A percentile compares a stretch with the other conserved stretches of the same genome.
These are phyloP conservation scores for Dicrurus megarhynchus DNA, from an alignment of 2,113 vertebrate species.

Conservation along the genomic window DNA sequence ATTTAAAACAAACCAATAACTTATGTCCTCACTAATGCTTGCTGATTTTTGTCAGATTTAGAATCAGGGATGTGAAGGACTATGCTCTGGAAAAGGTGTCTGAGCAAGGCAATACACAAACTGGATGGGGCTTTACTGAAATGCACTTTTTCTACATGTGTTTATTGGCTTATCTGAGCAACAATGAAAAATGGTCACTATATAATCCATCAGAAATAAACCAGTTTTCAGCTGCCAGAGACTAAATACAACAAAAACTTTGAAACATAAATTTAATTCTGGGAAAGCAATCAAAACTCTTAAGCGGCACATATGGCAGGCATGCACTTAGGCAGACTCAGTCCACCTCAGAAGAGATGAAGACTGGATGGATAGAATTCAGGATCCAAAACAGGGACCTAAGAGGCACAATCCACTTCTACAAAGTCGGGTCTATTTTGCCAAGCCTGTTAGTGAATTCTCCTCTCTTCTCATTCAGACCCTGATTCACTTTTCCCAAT, in stretches of 20 bases:
- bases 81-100: background rate
- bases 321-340: background rate
- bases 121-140: background rate
- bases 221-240: background rate
- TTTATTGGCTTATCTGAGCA: background rate
- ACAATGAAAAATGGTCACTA: background rate
- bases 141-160: background rate
- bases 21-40: background rate
- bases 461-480: background rate
- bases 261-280: background rate
- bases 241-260: background rate
- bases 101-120: background rate
- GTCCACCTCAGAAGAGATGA: background rate
- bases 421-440: background rate
- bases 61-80: background rate
- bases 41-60: background rate
- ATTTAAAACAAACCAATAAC: background rate
- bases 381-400: background rate
- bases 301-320: background rate
- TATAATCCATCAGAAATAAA: background rate
- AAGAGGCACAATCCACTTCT: background rate
- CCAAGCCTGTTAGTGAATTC: background rate
- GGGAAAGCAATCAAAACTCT: background rate
- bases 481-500: background rate
- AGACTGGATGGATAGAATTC: background rate